A percentile compares a stretch with the other conserved stretches of the same genome.
Conservation (phyloP, 2,113 vertebrate species). For the Corythornis madagascariensis region DNA sequence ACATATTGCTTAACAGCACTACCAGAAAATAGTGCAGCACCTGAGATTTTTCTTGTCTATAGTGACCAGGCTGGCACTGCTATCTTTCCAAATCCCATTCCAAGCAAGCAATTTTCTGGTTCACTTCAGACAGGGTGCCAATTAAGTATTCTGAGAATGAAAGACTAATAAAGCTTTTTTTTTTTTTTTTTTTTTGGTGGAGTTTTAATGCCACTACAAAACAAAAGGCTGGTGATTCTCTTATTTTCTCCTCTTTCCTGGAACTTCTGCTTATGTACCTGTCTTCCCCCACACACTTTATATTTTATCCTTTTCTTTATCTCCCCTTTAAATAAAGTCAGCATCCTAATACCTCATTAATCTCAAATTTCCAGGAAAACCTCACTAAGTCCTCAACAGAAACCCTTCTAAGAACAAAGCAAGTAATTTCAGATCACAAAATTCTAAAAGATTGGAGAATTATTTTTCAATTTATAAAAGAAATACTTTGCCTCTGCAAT, state of each 20-base stretch:
- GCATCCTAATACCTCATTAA: not conserved
- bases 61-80: slow-evolving; percentile 5
- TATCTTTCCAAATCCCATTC: not conserved
- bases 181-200: not conserved
- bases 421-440: not conserved
- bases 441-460: not conserved
- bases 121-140: slow-evolving; percentile 50
- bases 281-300: too few relatives aligned
- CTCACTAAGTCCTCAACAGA: not conserved
- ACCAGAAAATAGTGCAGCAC: not conserved
- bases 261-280: not conserved
- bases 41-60: not conserved
- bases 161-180: slow-evolving; percentile 4
- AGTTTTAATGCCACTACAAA: not conserved
- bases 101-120: not conserved
- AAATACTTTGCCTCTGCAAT: not conserved
- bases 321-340: not conserved
- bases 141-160: slow-evolving; percentile 6
- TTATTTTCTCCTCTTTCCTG: not conserved
- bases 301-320: not conserved
- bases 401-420: not conserved
- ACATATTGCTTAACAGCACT: not conserved
- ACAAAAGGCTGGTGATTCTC: not conserved
- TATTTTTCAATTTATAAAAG: not conserved
- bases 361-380: not conserved